These are phyloP conservation scores for Poliocrania exsul DNA, from an alignment of 2,797 vertebrate genomes.

Conservation along the genomic window DNA sequence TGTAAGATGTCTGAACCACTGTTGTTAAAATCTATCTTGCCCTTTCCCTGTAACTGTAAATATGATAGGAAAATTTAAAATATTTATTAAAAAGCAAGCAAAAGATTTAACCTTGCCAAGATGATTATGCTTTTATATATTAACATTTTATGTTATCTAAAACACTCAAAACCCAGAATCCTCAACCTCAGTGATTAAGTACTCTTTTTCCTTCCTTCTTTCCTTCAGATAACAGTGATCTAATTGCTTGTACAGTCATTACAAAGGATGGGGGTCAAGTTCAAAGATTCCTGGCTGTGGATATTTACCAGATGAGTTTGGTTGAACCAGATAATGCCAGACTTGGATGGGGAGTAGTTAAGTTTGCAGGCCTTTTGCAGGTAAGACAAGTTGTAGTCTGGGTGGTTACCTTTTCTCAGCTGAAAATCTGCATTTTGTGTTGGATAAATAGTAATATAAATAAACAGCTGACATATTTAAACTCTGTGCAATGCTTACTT, in stretches of 20 bases:
- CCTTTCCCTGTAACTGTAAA: not conserved
- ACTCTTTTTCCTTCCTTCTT: not conserved
- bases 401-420: not conserved
- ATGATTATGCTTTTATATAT: not conserved
- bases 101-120: not conserved
- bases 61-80: not conserved
- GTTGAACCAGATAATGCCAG: conserved; percentile 95
- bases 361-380: conserved; percentile 96
- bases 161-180: not conserved
- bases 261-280: conserved; percentile 92
- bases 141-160: not conserved
- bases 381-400: conserved; percentile 70
- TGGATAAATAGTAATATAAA: not conserved
- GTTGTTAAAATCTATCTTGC: not conserved
- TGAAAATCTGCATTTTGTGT: not conserved
- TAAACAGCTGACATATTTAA: not conserved
- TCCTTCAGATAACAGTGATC: conserved; percentile 92
- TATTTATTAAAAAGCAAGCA: not conserved
- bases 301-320: conserved; percentile 98
- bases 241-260: conserved; percentile 96
- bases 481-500: not conserved
- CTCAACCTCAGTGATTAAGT: not conserved
- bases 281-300: conserved; percentile 95
- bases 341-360: conserved; percentile 97
- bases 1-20: not conserved